Evolutionary conservation across 2,113 vertebrate species (phyloP), one percentile per base, ranked within the genome.

Genomic region (Ciconia boyciana): DNA sequence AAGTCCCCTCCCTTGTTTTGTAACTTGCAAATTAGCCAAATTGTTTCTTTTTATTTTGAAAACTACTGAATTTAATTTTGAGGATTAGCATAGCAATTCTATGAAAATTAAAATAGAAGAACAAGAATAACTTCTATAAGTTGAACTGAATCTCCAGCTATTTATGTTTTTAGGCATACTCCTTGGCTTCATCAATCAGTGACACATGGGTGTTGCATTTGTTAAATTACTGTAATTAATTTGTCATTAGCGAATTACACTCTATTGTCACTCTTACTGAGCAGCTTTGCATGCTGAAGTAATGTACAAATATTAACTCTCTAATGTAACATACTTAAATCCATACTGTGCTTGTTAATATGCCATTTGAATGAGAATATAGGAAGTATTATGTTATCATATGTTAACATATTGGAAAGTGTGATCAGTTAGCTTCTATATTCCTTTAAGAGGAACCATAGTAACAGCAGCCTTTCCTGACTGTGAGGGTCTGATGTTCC

Each of bases 1-100:
- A 77, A 81, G 79, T 90, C 61, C 62, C 60, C 68, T 97, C 95
- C 76, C 71, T 95, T 97, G 87, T 95, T 83, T 96, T 96, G 83
- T 74, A 94, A 95, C 52, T 83, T 96, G 57, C 43, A 79, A 94
- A 84, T 93, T 90, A 80, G 75, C 48, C 21, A 11, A 77, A 68
- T 64, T 93, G 36, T 82, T 93, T 92, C 26, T 90, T 96, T 96
- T 94, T 93, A 28, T 83, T 55, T 41, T 62, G 78, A 68, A 55
- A 84, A 62, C 17, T 36, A 29, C 41, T 46, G 48, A 61, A 79
- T 77, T 74, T 76, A 57, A 41, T 86, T 84, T 62, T 72, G 71
- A 84, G 13, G 46, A 68, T 91, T 72, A 91, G 52, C 58, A 36
- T 54, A 76, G 26, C 24, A 72, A 46, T 95, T 80, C 44, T 70